Evolutionary conservation across 2,113 vertebrate species (phyloP).

Genomic region (Dasyurus viverrinus): DNA sequence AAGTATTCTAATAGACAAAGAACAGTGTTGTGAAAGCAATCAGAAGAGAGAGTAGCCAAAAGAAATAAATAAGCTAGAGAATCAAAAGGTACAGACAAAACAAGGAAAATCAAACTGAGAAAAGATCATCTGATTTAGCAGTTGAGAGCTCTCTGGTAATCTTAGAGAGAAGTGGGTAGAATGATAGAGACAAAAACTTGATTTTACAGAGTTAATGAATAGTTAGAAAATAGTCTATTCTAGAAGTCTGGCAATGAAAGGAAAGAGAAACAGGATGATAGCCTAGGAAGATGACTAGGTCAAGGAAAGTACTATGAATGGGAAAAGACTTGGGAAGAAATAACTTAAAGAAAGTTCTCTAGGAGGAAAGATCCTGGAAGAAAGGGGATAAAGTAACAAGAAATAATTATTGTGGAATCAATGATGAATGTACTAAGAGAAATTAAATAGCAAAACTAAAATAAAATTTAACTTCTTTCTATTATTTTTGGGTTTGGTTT

Average conservation of each 20-base stretch:
- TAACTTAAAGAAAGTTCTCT: neutral
- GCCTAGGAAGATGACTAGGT: neutral
- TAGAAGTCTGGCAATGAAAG: neutral
- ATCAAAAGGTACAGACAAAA: neutral
- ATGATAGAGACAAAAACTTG: neutral
- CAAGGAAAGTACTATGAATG: neutral
- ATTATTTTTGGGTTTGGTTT: neutral
- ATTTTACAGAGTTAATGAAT: neutral
- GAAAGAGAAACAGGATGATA: neutral
- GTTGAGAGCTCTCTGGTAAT: neutral
- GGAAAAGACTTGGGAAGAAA: neutral
- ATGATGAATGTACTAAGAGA: neutral
- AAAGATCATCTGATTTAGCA: neutral
- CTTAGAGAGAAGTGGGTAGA: neutral
- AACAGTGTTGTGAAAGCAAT: neutral
- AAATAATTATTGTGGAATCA: neutral
- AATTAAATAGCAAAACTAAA: neutral
- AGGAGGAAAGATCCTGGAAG: neutral
- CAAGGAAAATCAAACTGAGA: neutral
- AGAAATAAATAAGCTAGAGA: neutral
- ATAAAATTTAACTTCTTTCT: neutral
- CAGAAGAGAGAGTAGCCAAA: neutral
- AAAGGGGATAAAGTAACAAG: neutral
- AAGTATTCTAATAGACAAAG: neutral
- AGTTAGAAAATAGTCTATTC: neutral